Evolutionary conservation across 2,888 invertebrate species (phyloP), one percentile per base, ranked within the genome.

Genomic region (Slavum lentiscoides): DNA sequence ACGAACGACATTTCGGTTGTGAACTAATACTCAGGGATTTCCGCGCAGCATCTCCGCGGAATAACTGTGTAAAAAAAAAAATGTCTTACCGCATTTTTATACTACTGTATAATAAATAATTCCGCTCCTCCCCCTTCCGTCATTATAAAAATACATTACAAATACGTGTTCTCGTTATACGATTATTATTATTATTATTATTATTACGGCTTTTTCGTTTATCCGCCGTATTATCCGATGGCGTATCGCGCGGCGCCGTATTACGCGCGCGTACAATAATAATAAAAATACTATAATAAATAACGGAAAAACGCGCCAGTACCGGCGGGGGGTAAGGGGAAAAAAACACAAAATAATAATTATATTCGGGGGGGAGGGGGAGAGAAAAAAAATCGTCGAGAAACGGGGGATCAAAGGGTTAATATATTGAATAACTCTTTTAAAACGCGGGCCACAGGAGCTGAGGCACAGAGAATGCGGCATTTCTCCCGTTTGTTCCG

Each of bases 361-460:
- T 61, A 73, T 74, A 64, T 64, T 74, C 21, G 30, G 61, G 53
- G 13, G 49, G 17, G 11, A n/a, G 55, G 13, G 55, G 30, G 37
- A 11, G 21, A n/a, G n/a, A n/a, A n/a, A n/a, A n/a, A n/a, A n/a
- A n/a, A n/a, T n/a, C 30, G 30, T 30, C 30, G 30, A 30, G 53
- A 9, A 30, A n/a, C n/a, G 53, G 7, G 43, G 11, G 66, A 30
- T 59, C 59, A 30, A 76, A 61, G 68, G 76, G 69, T 76, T 61
- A 69, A 58, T 43, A 39, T 69, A 61, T 69, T 77, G 62, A 77
- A 77, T 77, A 77, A 77, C 77, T 77, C 77, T 69, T 30, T 30
- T 77, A 69, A 64, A 69, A 58, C 58, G 70, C 9, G 70, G 55
- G 19, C 15, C 17, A 0, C 15, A 49, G 11, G 23, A 8, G 49